Base-by-base conservation (phyloP, 2,888 invertebrate genomes). In the Lathronympha strigana region DNA sequence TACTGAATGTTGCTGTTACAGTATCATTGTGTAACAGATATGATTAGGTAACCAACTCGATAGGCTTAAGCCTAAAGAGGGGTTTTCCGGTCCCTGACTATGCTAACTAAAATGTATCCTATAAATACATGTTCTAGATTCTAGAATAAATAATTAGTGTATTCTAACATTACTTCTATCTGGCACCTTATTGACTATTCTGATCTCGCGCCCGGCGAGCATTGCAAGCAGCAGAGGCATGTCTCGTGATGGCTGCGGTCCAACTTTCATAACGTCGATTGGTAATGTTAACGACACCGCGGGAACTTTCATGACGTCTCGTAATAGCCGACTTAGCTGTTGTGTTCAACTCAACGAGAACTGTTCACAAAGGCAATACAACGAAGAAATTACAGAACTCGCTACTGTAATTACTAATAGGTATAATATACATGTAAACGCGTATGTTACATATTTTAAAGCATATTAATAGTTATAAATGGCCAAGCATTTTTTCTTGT, bases 261-360 rank as follows among this genome's bases (percentile, higher is more conserved):
- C 67, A 67, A 62, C 28, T 63, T 53, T 61, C 63, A 67, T 67
- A 67, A 67, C 67, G 45, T 25, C 67, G 67, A 67, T 64, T 67
- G 61, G 67, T 61, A 61, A 67, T 64, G 67, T 63, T 67, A 67
- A 67, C 63, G 67, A 63, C 61, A 61, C 60, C 50, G 31, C 40
- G 17, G 53, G 25, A 64, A 61, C 53, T 64, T 67, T 61, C 63
- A 21, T 43, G 60, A 53, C 60, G 25, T 60, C 47, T 36, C 51
- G 60, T 66, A 60, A 60, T 66, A 60, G 64, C 45, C 60, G 53
- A 25, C 53, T 53, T 60, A 53, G 53, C 49, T 19, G 45, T 25
- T 58, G 47, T 57, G 40, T 38, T 49, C 19, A 51, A 36, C 43
- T 33, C 45, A 45, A 23, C 23, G n/a, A 47, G 23, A 47, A 23